phyloP scores from a whole-genome alignment of 2,888 invertebrate species.

The Leptopilina myrica region DNA sequence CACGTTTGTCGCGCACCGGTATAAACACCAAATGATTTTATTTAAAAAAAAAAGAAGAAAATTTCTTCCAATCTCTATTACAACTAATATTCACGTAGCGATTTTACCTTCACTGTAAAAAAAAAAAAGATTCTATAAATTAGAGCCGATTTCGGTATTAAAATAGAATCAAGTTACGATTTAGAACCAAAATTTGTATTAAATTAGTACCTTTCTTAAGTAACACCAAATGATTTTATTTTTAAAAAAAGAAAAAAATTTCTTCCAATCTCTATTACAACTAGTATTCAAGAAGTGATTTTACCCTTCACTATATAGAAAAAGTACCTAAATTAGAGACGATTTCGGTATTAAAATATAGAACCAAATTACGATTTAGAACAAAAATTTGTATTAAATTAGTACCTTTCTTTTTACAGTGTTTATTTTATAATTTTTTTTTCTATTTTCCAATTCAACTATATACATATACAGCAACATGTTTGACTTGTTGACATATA shows the following conservation, averaged over 20 bases:
- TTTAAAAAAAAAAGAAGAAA: background rate
- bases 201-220: no score
- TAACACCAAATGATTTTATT: slow-evolving; percentile 39
- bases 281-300: background rate
- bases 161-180: no score
- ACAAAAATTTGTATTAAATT: no score
- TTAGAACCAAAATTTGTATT: no score
- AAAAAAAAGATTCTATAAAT: no score
- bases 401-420: no score
- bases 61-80: background rate
- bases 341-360: no score
- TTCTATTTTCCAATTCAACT: background rate
- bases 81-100: background rate
- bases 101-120: no score
- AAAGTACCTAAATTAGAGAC: no score
- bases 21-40: slow-evolving; percentile 22
- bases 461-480: background rate
- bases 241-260: background rate
- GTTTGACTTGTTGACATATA: slow-evolving; percentile 3
- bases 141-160: no score
- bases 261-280: background rate
- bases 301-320: no score
- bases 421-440: background rate
- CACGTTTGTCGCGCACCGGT: slow-evolving; percentile 17
- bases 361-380: no score